Evolutionary conservation across 2,888 invertebrate genomes (phyloP).

Genomic region (Zeuzera pyrina): DNA sequence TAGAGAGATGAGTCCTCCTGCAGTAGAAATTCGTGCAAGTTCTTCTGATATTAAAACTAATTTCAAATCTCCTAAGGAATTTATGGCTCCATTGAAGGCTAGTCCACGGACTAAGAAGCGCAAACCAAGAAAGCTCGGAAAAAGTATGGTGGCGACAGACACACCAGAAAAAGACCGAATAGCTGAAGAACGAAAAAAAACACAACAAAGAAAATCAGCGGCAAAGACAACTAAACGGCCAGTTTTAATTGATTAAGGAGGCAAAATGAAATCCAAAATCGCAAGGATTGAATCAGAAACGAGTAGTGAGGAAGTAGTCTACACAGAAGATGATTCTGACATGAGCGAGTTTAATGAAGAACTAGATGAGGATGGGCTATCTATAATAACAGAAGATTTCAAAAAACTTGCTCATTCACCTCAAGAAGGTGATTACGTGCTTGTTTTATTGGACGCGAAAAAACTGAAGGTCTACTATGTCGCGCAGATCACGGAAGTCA

Average conservation of each 20-base stretch:
- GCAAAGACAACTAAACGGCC: slow-evolving; percentile 1
- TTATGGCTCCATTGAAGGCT: neutral
- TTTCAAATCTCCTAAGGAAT: neutral
- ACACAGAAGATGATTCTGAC: slow-evolving; percentile 5
- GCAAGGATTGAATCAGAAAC: slow-evolving; percentile 1
- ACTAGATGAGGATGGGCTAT: slow-evolving; percentile 6
- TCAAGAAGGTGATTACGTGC: slow-evolving; percentile 5
- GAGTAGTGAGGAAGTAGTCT: slow-evolving; percentile 4
- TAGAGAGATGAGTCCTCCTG: too few species aligned
- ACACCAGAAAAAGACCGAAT: neutral
- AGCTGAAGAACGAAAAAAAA: too few species aligned
- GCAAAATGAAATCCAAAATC: neutral
- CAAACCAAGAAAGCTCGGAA: neutral
- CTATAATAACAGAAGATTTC: slow-evolving; percentile 4
- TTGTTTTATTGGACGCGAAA: slow-evolving; percentile 6
- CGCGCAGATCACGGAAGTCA: too few species aligned
- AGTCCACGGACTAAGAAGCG: neutral
- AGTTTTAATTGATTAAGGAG: slow-evolving; percentile 1
- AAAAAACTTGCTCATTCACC: slow-evolving; percentile 5
- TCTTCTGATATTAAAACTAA: too few species aligned
- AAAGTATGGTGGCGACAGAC: neutral
- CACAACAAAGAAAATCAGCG: too few species aligned
- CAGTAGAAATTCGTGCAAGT: too few species aligned
- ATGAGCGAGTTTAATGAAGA: slow-evolving; percentile 6
- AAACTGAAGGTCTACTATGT: slow-evolving; percentile 5